Conservation (phyloP, 2,888 invertebrate species). For the Eumacrocentrus americanus region DNA sequence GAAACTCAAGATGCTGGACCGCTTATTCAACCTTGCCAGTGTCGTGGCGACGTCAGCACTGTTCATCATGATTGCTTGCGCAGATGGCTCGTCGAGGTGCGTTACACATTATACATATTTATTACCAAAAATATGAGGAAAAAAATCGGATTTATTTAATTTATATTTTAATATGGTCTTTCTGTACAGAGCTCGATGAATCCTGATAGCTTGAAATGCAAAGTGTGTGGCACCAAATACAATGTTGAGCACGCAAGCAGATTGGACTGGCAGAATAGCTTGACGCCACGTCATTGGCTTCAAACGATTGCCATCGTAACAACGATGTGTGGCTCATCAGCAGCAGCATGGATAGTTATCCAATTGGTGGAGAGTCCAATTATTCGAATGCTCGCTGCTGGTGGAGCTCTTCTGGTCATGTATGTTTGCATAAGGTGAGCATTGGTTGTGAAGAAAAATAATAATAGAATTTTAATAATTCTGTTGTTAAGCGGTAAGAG, state of each 20-base stretch:
- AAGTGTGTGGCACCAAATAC: slow-evolving; percentile 85
- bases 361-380: slow-evolving; percentile 80
- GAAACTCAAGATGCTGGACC: slow-evolving; percentile 77
- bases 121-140: no score
- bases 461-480: no score
- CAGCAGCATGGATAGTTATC: slow-evolving; percentile 80
- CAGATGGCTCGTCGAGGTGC: slow-evolving; percentile 87
- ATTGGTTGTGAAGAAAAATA: no score
- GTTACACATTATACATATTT: no score
- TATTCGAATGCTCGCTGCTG: slow-evolving; percentile 80
- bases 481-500: no score
- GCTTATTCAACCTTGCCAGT: slow-evolving; percentile 87
- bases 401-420: slow-evolving; percentile 79
- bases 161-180: background rate
- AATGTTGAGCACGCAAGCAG: slow-evolving; percentile 78
- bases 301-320: slow-evolving; percentile 81
- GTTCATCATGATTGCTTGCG: slow-evolving; percentile 91
- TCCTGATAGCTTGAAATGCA: slow-evolving; percentile 75
- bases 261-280: slow-evolving; percentile 83
- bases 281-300: slow-evolving; percentile 83
- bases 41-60: slow-evolving; percentile 89
- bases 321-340: slow-evolving; percentile 77
- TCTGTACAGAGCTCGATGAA: slow-evolving; percentile 69
- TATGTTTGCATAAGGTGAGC: slow-evolving; percentile 84
- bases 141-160: background rate